Conservation (phyloP, 2,113 vertebrate species). For the Antennarius striatus region DNA sequence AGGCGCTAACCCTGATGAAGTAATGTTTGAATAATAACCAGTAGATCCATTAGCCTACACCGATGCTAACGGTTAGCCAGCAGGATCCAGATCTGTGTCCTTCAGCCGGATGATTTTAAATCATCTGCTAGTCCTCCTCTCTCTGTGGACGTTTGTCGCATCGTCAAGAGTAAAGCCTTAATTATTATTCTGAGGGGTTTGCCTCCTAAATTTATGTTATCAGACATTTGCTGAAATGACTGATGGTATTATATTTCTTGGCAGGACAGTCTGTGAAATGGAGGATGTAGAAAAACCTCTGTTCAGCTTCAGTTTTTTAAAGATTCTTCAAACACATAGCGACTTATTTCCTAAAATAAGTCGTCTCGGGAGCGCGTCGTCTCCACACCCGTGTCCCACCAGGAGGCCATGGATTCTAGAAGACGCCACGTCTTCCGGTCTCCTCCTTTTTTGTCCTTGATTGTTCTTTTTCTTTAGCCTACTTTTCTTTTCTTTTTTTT, state of each 20-base stretch:
- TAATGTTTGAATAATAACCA: no score
- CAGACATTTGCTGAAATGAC: not conserved
- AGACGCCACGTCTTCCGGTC: no score
- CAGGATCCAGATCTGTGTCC: no score
- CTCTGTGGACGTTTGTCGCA: not conserved
- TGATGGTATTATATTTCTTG: not conserved
- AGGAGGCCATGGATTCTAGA: no score
- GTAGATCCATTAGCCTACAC: no score
- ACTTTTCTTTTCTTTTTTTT: constrained; percentile 20
- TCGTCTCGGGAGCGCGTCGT: constrained; percentile 7
- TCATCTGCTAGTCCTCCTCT: not conserved
- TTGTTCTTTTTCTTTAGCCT: constrained; percentile 1
- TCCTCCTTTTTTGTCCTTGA: constrained; percentile 22
- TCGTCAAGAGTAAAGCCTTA: not conserved
- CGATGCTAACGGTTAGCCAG: no score
- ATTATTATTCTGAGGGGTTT: not conserved
- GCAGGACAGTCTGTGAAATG: not conserved
- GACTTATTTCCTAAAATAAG: constrained; percentile 32
- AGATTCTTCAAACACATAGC: constrained; percentile 9
- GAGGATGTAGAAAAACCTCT: constrained; percentile 1
- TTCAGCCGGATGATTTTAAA: no score
- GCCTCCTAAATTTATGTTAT: not conserved
- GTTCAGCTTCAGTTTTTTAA: constrained; percentile 19
- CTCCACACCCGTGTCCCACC: not conserved
- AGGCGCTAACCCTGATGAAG: no score